Evolutionary conservation across 2,888 invertebrate species (phyloP).

Genomic region (Ctena decussata): DNA sequence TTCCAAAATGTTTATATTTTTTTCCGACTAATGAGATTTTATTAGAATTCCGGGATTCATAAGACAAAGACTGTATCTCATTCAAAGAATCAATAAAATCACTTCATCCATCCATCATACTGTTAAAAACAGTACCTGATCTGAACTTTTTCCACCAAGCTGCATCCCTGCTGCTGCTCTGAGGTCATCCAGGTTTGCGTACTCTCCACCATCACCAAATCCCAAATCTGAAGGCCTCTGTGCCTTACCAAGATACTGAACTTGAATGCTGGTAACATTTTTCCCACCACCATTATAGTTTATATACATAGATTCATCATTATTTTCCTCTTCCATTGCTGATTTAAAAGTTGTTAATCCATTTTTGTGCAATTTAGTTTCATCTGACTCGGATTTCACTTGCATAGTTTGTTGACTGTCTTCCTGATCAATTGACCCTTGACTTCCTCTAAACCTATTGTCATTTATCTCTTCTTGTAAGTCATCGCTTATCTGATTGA

Average conservation of each 20-base stretch:
- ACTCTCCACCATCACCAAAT: slow-evolving; percentile 68
- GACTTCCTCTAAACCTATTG: slow-evolving; percentile 35
- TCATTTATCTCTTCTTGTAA: slow-evolving; percentile 29
- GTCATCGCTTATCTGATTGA: slow-evolving; percentile 34
- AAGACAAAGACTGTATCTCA: too few relatives aligned
- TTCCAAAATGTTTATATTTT: too few relatives aligned
- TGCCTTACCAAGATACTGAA: not conserved
- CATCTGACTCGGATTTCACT: slow-evolving; percentile 1
- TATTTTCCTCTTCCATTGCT: slow-evolving; percentile 15
- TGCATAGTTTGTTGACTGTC: not conserved
- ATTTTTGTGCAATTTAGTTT: not conserved
- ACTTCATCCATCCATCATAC: too few relatives aligned
- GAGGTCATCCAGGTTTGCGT: slow-evolving; percentile 75
- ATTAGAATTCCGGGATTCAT: too few relatives aligned
- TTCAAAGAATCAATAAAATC: too few relatives aligned
- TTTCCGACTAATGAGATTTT: too few relatives aligned
- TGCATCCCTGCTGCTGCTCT: slow-evolving; percentile 64
- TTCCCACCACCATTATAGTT: not conserved
- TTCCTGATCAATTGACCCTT: slow-evolving; percentile 18
- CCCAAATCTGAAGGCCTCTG: slow-evolving; percentile 44
- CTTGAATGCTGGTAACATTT: not conserved
- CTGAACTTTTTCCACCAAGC: not conserved
- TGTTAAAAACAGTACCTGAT: too few relatives aligned
- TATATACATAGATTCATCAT: slow-evolving; percentile 9
- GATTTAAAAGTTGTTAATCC: slow-evolving; percentile 11